These are phyloP conservation scores for Leucophora obtusa DNA, from an alignment of 2,888 invertebrate species.

Conservation along the genomic window DNA sequence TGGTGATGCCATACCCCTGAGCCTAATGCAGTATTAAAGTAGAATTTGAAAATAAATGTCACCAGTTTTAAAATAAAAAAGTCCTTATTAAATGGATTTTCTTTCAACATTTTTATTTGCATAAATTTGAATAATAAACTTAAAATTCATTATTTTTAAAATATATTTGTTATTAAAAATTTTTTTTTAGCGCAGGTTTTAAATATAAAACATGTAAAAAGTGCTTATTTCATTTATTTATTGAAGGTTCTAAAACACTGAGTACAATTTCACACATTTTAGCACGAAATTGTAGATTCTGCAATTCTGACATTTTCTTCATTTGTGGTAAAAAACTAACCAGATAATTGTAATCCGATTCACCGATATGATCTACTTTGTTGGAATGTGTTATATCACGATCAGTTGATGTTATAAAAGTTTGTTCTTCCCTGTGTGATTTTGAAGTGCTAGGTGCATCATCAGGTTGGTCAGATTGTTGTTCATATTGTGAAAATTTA, in stretches of 20 bases:
- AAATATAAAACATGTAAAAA: background rate
- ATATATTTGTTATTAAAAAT: too few species aligned
- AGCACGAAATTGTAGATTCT: conserved; percentile 73
- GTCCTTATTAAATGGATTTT: too few species aligned
- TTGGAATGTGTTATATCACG: conserved; percentile 59
- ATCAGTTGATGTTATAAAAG: conserved; percentile 69
- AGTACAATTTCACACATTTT: conserved; percentile 72
- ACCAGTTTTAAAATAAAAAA: too few species aligned
- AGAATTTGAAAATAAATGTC: too few species aligned
- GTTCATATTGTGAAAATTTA: background rate
- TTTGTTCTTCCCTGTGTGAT: conserved; percentile 70
- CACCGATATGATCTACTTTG: conserved; percentile 71
- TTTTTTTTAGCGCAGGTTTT: too few species aligned
- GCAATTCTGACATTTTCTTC: conserved; percentile 73
- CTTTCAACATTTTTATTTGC: too few species aligned
- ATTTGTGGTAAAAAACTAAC: conserved; percentile 74
- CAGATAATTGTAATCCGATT: conserved; percentile 74
- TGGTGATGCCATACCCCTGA: too few species aligned
- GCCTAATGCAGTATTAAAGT: too few species aligned
- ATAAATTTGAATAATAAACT: too few species aligned
- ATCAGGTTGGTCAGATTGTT: background rate
- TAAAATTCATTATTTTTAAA: too few species aligned
- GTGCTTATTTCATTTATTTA: background rate
- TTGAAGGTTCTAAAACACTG: conserved; percentile 67
- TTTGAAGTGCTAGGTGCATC: background rate